Evolutionary conservation across 2,888 invertebrate species (phyloP), one percentile per base, ranked within the genome.

Genomic region (Cyclophora punctaria): DNA sequence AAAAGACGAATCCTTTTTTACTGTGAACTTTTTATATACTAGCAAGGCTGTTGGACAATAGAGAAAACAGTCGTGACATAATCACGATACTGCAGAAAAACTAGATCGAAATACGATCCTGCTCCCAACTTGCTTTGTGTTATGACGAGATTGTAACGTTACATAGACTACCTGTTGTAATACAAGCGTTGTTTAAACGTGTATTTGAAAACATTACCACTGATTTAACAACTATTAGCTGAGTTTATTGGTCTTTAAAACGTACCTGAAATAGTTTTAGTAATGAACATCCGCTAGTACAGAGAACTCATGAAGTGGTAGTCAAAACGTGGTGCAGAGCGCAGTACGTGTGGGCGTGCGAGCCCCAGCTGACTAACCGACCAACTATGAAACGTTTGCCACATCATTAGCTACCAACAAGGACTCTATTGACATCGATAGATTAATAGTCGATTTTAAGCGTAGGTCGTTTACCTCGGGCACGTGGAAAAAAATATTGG

Each of bases 401-500:
- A 56, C 49, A 55, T 56, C 57, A 65, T 59, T 61, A 62, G 61
- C 56, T 51, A 53, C 51, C 53, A 65, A 57, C 57, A 54, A 64
- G 58, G 58, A 60, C 59, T 60, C 70, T 56, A 66, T 64, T 59
- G 56, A 63, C 56, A 60, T 66, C 53, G 67, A 62, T 58, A 55
- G 69, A 58, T 60, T 77, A 67, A 70, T 70, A 69, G 67, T 66
- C 63, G 62, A 69, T 62, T 69, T 73, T 66, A 52, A 63, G 65
- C 60, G 58, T 53, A 60, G 79, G 70, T 78, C 78, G 63, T 80
- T 80, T 73, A 80, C 73, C 80, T 73, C 67, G 4, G 37, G 4
- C 4, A 37, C 4, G 37, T 37, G 37, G 37, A 37, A 37, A 37
- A 37, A 37, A 37, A 37, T 5, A 5, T 37, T 5, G 37, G 37